phyloP scores from a whole-genome alignment of 2,797 vertebrate species.

The Tapirus indicus region DNA sequence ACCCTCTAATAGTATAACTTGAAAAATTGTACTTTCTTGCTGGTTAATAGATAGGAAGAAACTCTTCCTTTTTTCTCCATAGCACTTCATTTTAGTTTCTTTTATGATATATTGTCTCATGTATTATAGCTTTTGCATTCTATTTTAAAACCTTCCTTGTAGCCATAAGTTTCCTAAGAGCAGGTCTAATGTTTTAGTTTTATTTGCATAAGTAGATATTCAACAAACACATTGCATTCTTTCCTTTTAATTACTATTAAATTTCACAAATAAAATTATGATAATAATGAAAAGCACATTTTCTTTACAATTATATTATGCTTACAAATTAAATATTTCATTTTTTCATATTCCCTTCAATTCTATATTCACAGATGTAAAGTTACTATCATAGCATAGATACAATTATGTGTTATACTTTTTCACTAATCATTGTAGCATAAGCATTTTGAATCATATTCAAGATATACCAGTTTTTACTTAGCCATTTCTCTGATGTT shows the following conservation, averaged over 20 bases:
- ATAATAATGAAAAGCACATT: neutral
- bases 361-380: neutral
- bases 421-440: neutral
- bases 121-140: neutral
- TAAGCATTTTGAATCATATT: neutral
- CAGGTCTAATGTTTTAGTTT: neutral
- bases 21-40: neutral
- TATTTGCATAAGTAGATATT: neutral
- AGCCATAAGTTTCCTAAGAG: neutral
- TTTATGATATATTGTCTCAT: neutral
- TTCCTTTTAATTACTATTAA: neutral
- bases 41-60: neutral
- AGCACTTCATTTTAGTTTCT: neutral
- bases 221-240: neutral
- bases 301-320: neutral
- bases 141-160: neutral
- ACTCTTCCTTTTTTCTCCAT: neutral
- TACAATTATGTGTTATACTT: neutral
- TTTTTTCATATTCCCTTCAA: neutral
- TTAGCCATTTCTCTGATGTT: slow-evolving; percentile 2
- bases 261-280: slow-evolving; percentile 17
- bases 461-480: neutral
- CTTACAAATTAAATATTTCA: neutral
- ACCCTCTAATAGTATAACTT: neutral
- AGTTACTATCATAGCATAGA: neutral